Evolutionary conservation across 2,888 invertebrate species (phyloP), one percentile per base, ranked within the genome.

Genomic region (Schrankia costaestrigalis): DNA sequence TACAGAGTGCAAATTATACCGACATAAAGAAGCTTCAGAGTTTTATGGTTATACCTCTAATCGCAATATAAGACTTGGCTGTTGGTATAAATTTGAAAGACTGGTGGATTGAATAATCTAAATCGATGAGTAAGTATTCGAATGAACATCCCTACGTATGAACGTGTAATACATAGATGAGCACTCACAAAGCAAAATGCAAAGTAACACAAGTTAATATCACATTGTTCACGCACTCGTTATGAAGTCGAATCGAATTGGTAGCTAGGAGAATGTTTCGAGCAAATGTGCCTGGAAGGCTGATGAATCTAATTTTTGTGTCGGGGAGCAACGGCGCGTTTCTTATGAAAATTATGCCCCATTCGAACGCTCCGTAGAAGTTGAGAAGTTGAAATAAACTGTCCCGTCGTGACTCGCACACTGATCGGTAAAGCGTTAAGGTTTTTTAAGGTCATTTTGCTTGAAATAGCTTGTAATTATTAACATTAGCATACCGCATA

Each of bases 371-470:
- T 63, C 59, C 63, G 65, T 65, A 64, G 70, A 76, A 84, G 79
- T 86, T 84, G 75, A 72, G 77, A 82, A 84, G 80, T 83, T 80
- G 75, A 75, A 83, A 84, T 81, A 84, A 85, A 86, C 84, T 82
- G 85, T 79, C 78, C 69, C 69, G 64, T 56, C 85, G 85, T 85
- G 85, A 84, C 85, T 82, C 50, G 83, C 77, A 80, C 74, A 58
- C 75, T 60, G 71, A 82, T 77, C 63, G 45, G 46, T 23, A 30
- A 38, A 37, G 26, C 40, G 40, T 33, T 46, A 50, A 41, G 37
- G 53, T 46, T 40, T 36, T 45, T 49, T 51, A 50, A 53, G 48
- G 42, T 54, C 46, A 46, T 59, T 55, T 52, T 49, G 51, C 59
- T n/a, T n/a, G n/a, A n/a, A n/a, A n/a, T n/a, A n/a, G n/a, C n/a